Evolutionary conservation across 2,888 invertebrate species (phyloP), one percentile per base, ranked within the genome.

Genomic region (Heteromurus nitidus): DNA sequence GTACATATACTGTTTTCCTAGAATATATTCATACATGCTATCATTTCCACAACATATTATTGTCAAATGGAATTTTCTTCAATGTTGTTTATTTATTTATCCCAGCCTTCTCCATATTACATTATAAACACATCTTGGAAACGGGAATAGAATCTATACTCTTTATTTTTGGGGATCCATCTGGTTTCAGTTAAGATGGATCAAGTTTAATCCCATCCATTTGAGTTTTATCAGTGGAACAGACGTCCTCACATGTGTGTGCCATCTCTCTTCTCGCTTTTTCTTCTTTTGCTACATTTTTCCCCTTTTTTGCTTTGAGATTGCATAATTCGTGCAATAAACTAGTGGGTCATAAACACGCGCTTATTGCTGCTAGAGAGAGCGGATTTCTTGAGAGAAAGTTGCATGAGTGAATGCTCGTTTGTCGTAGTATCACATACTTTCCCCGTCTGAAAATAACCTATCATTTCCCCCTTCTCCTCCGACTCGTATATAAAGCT

Each of bases 121-220:
- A n/a, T n/a, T n/a, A n/a, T n/a, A n/a, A n/a, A n/a, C n/a, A n/a
- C n/a, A n/a, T n/a, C n/a, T n/a, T n/a, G n/a, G n/a, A n/a, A n/a
- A n/a, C n/a, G n/a, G n/a, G 47, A 16, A 5, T 47, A 5, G 16
- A 3, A 3, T 47, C 47, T 3, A 3, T 47, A 3, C n/a, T 42
- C 20, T 64, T 64, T 31, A 62, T 31, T 62, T n/a, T 18, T 36
- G 55, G 13, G 53, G 30, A 69, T 69, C 69, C 69, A 55, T 69
- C 69, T 69, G 69, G 69, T 55, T 31, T 30, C 22, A 20, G 3
- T 31, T 53, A 69, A 31, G 22, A 69, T 69, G 55, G 69, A 69
- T 69, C 53, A 69, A 69, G 36, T 18, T 31, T 69, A 69, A 69
- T 69, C 50, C 69, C 22, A 69, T 69, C 69, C 30, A 69, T 69